A percentile compares a stretch with the other conserved stretches of the same genome.
Evolutionary conservation across 2,888 invertebrate genomes (phyloP).

Genomic region (Arrhopalites spinosus): DNA sequence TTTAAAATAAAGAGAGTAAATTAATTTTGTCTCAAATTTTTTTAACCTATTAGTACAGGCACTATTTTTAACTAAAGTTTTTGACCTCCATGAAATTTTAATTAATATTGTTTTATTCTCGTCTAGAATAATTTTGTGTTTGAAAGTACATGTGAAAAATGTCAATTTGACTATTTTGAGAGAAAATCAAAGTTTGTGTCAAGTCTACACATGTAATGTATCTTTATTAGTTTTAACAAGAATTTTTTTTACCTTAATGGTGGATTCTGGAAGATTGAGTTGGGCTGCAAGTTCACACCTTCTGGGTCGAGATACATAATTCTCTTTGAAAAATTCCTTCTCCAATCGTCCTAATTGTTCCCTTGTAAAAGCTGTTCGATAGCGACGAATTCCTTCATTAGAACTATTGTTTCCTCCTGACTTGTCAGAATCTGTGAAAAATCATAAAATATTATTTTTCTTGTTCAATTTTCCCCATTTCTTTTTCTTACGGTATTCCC

Average conservation of each 20-base stretch:
- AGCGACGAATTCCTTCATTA: conserved; percentile 71
- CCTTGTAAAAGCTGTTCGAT: conserved; percentile 94
- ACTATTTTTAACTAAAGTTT: too few relatives aligned
- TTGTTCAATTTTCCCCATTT: not conserved
- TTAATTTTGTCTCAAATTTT: too few relatives aligned
- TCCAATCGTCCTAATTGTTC: conserved; percentile 91
- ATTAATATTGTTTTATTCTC: too few relatives aligned
- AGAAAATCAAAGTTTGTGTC: too few relatives aligned
- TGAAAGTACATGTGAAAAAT: too few relatives aligned
- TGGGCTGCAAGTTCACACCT: conserved; percentile 93
- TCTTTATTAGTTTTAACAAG: too few relatives aligned
- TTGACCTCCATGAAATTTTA: too few relatives aligned
- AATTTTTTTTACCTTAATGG: conserved; percentile 99
- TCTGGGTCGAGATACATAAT: conserved; percentile 93
- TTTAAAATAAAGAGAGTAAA: too few relatives aligned
- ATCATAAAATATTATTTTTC: not conserved
- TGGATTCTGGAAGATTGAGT: conserved; percentile 91
- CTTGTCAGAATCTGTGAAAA: conserved; percentile 51
- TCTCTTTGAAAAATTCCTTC: conserved; percentile 95
- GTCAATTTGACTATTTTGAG: too few relatives aligned
- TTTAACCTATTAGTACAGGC: too few relatives aligned
- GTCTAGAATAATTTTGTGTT: too few relatives aligned
- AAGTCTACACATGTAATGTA: too few relatives aligned
- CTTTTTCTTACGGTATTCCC: not conserved
- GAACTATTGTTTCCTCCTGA: conserved; percentile 40